Evolutionary conservation across 1,140 invertebrate species (phyloP), one percentile per base, ranked within the genome.

Genomic region (Eurosta solidaginis): DNA sequence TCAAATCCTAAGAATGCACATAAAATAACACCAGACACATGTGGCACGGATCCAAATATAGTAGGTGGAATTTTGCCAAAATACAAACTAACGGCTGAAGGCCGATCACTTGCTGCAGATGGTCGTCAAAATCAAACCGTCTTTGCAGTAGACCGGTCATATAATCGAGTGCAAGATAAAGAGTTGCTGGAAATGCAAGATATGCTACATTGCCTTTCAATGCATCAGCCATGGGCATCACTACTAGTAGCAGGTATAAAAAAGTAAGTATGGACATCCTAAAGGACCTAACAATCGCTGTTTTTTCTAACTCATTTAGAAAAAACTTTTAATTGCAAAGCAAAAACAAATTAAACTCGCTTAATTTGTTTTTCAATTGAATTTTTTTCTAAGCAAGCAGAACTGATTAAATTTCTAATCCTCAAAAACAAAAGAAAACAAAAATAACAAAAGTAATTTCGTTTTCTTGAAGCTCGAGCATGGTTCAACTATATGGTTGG

Each of bases 181-280:
- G 93, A 96, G 82, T 89, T 96, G 74, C 91, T 95, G 81, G 94
- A 96, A 89, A 96, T 97, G 92, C 91, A 91, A 49, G 97, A 99
- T 89, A 90, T 93, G 81, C 97, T 96, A 1, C 89, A 93, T 80
- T 98, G 97, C 89, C 88, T 99, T 6, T 97, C 95, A 83, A 93
- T 99, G 93, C 96, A 97, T 89, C 97, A 99, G 85, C 98, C 98
- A 0, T 98, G 95, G 92, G 98, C 97, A 9, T 96, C 96, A 1
- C 89, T 99, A 25, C 89, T 99, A 0, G 92, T 98, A 3, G 90
- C 92, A 27, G 97, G 97, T 74, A 98, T 98, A 78, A 99, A 98
- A 91, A 91, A 91, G 96, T 97, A 88, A 80, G 77, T 76, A 75
- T 68, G 4, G 4, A 9, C 1, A 2, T 14, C 17, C 4, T 42